phyloP scores from a whole-genome alignment of 2,113 vertebrate species.

The Neodon shergylaensis region DNA sequence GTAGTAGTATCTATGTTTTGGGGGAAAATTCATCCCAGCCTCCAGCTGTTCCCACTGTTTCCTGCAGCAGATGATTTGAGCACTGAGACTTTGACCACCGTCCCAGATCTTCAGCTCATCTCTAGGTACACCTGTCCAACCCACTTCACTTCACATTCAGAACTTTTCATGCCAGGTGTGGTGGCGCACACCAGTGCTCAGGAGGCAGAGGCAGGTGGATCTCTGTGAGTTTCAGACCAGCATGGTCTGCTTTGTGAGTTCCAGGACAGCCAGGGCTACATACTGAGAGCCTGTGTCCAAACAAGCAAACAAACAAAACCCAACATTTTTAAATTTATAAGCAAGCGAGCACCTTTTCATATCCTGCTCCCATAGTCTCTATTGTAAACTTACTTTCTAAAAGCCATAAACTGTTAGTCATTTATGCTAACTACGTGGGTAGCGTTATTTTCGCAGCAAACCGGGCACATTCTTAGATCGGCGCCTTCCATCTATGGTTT shows the following conservation, averaged over 20 bases:
- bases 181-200: background rate
- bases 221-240: background rate
- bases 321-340: background rate
- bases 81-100: background rate
- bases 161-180: background rate
- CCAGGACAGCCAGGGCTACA: background rate
- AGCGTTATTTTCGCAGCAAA: background rate
- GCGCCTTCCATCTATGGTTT: background rate
- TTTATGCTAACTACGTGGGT: background rate
- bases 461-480: background rate
- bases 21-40: background rate
- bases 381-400: background rate
- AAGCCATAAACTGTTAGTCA: background rate
- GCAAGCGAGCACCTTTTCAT: background rate
- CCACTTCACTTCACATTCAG: background rate
- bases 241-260: background rate
- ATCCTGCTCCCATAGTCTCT: background rate
- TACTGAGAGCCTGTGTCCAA: background rate
- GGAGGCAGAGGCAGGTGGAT: background rate
- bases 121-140: background rate
- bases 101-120: background rate
- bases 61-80: background rate
- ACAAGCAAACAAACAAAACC: background rate
- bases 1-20: background rate
- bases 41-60: background rate